Evolutionary conservation across 2,797 vertebrate species (phyloP).

Genomic region (Lutjanus argentimaculatus): DNA sequence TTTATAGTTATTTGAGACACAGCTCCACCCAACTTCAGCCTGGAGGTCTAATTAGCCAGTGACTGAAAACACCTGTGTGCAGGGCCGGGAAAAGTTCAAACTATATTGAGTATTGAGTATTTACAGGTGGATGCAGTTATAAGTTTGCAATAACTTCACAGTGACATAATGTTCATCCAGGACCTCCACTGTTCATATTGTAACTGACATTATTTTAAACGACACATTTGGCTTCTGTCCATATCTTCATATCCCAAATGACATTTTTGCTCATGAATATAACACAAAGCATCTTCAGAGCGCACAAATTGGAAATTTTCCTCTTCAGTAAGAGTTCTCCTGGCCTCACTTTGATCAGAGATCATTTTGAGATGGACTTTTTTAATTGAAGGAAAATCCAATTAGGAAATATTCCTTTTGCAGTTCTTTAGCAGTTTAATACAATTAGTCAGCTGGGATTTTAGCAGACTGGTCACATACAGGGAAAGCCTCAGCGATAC

Average conservation of each 20-base stretch:
- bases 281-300: conserved; percentile 29
- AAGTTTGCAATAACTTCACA: conserved; percentile 18
- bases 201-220: conserved; percentile 27
- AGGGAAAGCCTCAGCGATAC: background rate
- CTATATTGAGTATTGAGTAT: too few species aligned
- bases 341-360: conserved; percentile 39
- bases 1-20: background rate
- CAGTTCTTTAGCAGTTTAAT: conserved; percentile 18
- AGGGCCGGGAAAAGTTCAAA: background rate
- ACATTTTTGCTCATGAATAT: conserved; percentile 47
- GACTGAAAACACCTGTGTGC: conserved; percentile 10
- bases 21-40: background rate
- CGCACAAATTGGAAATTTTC: conserved; percentile 49
- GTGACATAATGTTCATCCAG: conserved; percentile 4
- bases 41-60: background rate
- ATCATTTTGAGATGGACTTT: conserved; percentile 25
- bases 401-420: conserved; percentile 25
- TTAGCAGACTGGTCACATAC: background rate
- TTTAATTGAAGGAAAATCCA: conserved; percentile 41
- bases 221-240: conserved; percentile 50
- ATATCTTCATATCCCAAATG: conserved; percentile 55
- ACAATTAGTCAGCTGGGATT: conserved; percentile 21
- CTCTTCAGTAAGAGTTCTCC: conserved; percentile 36
- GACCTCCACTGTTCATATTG: conserved; percentile 8
- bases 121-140: background rate